Evolutionary conservation across 2,888 invertebrate species (phyloP).

Genomic region (Pomacea canaliculata): DNA sequence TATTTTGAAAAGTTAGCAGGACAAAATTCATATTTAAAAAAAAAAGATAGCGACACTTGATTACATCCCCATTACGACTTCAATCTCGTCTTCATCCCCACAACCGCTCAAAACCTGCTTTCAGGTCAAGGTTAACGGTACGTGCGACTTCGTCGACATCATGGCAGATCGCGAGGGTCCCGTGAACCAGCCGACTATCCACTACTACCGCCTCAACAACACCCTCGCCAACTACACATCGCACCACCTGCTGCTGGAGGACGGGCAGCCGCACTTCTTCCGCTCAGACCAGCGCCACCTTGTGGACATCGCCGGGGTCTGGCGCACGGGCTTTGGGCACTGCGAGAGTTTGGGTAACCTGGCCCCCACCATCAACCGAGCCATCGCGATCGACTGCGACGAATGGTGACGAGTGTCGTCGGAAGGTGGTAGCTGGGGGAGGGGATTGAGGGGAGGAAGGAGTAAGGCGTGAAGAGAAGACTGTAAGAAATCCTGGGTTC

Average conservation of each 20-base stretch:
- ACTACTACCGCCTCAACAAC: slow-evolving; percentile 46
- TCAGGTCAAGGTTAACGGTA: slow-evolving; percentile 18
- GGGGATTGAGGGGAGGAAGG: no score
- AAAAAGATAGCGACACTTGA: no score
- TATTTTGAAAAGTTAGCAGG: no score
- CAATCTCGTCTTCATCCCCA: no score
- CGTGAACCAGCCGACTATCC: slow-evolving; percentile 36
- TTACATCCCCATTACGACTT: no score
- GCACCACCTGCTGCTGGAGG: slow-evolving; percentile 11
- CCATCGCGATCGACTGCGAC: slow-evolving; percentile 16
- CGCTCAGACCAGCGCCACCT: slow-evolving; percentile 33
- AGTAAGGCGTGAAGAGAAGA: no score
- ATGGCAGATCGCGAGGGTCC: slow-evolving; percentile 28
- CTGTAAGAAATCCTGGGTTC: no score
- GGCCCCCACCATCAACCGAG: slow-evolving; percentile 45
- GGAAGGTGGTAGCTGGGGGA: no score
- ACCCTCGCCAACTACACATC: slow-evolving; percentile 3
- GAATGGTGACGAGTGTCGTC: no score
- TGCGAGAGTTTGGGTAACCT: slow-evolving; percentile 55
- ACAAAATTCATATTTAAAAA: no score
- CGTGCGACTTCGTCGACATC: slow-evolving; percentile 30
- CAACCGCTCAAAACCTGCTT: no score
- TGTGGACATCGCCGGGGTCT: slow-evolving; percentile 48
- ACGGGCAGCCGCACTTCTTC: slow-evolving; percentile 24
- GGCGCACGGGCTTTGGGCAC: slow-evolving; percentile 57